A percentile compares a stretch with the other conserved stretches of the same genome.
Evolutionary conservation across 2,888 invertebrate genomes (phyloP).

Genomic region (Eupithecia tripunctaria): DNA sequence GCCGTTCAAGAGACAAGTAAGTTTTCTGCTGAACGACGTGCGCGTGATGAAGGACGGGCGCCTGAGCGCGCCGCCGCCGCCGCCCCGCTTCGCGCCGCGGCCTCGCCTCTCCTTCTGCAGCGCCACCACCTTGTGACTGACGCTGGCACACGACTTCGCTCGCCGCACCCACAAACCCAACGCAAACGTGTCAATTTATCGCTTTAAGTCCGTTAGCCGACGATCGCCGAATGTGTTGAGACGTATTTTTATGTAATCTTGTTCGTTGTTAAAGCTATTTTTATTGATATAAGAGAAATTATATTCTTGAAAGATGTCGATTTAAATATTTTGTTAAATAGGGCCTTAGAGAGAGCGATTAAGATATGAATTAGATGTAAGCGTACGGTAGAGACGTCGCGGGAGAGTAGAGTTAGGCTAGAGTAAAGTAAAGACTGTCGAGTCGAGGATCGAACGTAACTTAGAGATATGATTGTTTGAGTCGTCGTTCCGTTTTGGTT

Average conservation of each 20-base stretch:
- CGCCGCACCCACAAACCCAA: constrained; percentile 56
- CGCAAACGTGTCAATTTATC: constrained; percentile 79
- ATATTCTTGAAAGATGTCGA: constrained; percentile 80
- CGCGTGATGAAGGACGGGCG: constrained; percentile 90
- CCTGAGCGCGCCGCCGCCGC: constrained; percentile 74
- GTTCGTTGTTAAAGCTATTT: constrained; percentile 83
- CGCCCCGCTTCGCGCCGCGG: constrained; percentile 57
- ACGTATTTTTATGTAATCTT: constrained; percentile 81
- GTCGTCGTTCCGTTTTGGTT: constrained; percentile 67
- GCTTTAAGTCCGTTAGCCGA: constrained; percentile 80
- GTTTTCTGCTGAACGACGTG: constrained; percentile 92
- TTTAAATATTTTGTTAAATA: constrained; percentile 82
- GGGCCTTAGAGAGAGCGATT: constrained; percentile 75
- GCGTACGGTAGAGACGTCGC: constrained; percentile 73
- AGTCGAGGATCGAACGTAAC: constrained; percentile 77
- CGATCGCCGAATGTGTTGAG: constrained; percentile 75
- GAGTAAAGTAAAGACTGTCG: constrained; percentile 81
- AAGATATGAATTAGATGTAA: constrained; percentile 75
- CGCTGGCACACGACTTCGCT: constrained; percentile 46
- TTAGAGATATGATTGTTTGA: constrained; percentile 70
- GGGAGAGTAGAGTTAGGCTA: constrained; percentile 76
- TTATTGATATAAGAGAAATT: constrained; percentile 78
- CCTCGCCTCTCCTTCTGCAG: constrained; percentile 63
- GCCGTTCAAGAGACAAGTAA: constrained; percentile 92
- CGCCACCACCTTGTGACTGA: constrained; percentile 78